A percentile compares a stretch with the other conserved stretches of the same genome.
Conservation (phyloP, 1,140 invertebrate species). For the Bombus waltoni region DNA sequence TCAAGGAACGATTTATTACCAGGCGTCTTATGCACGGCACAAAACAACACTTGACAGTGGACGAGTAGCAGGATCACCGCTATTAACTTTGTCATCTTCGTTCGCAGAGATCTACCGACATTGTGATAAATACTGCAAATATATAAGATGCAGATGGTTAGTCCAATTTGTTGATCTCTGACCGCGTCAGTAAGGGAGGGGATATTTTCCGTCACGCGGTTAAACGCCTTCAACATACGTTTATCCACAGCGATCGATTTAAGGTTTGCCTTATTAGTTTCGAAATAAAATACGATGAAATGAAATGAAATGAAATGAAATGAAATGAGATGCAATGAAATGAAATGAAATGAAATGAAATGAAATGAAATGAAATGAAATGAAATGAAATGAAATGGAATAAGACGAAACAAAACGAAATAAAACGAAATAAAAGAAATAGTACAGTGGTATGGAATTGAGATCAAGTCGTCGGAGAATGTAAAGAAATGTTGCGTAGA, state of each 20-base stretch:
- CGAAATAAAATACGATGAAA: not conserved
- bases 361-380: too few species aligned
- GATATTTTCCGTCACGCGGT: not conserved
- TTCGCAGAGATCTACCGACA: not conserved
- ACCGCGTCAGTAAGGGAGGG: not conserved
- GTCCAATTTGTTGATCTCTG: not conserved
- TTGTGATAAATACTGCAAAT: not conserved
- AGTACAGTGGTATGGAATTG: not conserved
- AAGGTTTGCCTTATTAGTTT: not conserved
- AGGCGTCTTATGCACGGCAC: not conserved
- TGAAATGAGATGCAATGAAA: too few species aligned
- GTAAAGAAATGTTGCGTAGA: not conserved
- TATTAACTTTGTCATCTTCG: conserved; percentile 3
- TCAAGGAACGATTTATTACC: conserved; percentile 5
- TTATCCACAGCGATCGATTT: not conserved
- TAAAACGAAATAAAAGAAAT: too few species aligned
- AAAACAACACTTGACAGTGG: not conserved
- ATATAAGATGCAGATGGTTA: not conserved
- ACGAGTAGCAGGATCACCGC: not conserved
- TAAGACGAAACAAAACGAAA: too few species aligned
- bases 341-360: too few species aligned
- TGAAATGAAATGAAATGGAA: too few species aligned
- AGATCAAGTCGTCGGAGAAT: not conserved
- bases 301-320: too few species aligned
- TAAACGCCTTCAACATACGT: not conserved